Evolutionary conservation across 2,797 vertebrate genomes (phyloP).

Genomic region (Mus spretus): DNA sequence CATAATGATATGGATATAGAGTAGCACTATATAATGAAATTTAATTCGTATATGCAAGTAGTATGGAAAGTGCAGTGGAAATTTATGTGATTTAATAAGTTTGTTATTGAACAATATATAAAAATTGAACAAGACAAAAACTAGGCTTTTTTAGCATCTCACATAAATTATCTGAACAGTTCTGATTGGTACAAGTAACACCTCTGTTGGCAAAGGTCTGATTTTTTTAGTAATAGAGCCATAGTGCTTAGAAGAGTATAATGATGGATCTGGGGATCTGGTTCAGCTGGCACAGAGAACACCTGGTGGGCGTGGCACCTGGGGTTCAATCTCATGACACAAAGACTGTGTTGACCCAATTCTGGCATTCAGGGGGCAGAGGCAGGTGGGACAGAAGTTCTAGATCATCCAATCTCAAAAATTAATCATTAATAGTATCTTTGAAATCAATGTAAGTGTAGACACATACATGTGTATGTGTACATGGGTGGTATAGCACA

Average conservation of each 20-base stretch:
- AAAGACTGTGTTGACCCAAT: slow-evolving; percentile 51
- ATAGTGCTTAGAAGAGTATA: slow-evolving; percentile 86
- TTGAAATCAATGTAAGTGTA: slow-evolving; percentile 87
- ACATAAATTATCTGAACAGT: slow-evolving; percentile 86
- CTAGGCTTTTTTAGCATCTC: slow-evolving; percentile 81
- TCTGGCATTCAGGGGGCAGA: not conserved
- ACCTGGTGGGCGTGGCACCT: slow-evolving; percentile 24
- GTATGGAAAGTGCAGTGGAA: slow-evolving; percentile 85
- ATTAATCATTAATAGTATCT: slow-evolving; percentile 85
- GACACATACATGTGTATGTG: too few species aligned
- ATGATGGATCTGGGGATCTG: slow-evolving; percentile 86
- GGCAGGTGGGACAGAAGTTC: not conserved
- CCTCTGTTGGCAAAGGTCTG: slow-evolving; percentile 80
- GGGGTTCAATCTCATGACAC: slow-evolving; percentile 43
- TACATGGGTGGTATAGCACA: slow-evolving; percentile 56
- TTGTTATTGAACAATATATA: slow-evolving; percentile 85
- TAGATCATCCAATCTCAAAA: not conserved
- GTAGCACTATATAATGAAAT: slow-evolving; percentile 78
- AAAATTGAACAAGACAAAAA: slow-evolving; percentile 82
- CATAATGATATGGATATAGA: slow-evolving; percentile 76
- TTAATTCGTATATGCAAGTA: slow-evolving; percentile 78
- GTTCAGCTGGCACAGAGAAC: slow-evolving; percentile 75
- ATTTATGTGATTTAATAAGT: slow-evolving; percentile 90
- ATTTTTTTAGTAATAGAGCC: slow-evolving; percentile 84
- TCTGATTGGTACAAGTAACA: slow-evolving; percentile 87